Percentiles rank a stretch among this genome's conserved stretches.
phyloP scores from a whole-genome alignment of 2,113 vertebrate genomes.

The Plestiodon gilberti region DNA sequence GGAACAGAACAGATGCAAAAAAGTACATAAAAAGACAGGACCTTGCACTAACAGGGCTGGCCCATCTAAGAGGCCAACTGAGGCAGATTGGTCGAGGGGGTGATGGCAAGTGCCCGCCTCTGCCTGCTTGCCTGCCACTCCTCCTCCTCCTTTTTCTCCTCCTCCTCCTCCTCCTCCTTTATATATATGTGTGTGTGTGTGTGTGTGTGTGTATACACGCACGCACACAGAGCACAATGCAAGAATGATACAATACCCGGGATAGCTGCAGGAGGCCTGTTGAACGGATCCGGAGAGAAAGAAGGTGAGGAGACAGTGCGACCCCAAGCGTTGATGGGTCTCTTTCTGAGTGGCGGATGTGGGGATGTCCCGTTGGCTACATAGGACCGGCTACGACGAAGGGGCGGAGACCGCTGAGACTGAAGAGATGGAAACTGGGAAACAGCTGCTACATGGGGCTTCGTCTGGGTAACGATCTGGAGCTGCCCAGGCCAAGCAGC shows the following conservation, averaged over 20 bases:
- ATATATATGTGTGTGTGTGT: too few relatives aligned
- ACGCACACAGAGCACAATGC: too few relatives aligned
- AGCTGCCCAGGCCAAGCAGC: constrained; percentile 42
- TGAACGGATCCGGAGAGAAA: background rate
- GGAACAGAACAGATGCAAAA: background rate
- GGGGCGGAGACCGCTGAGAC: background rate
- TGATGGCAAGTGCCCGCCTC: too few relatives aligned
- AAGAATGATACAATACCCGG: background rate
- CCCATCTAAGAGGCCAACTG: too few relatives aligned
- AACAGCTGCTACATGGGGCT: background rate
- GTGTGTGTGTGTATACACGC: too few relatives aligned
- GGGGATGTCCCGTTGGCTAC: background rate
- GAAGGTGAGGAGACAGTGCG: background rate
- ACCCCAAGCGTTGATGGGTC: constrained; percentile 41
- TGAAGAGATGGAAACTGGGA: constrained; percentile 52
- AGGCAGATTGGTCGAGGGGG: too few relatives aligned
- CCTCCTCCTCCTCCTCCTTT: background rate
- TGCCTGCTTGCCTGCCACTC: too few relatives aligned
- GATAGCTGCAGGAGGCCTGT: fast-evolving
- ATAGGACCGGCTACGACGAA: background rate
- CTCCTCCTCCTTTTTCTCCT: background rate
- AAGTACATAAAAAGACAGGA: background rate
- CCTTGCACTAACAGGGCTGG: too few relatives aligned
- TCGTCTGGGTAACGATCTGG: constrained; percentile 44
- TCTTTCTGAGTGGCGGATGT: constrained; percentile 40